Evolutionary conservation across 2,797 vertebrate genomes (phyloP), one percentile per base, ranked within the genome.

Genomic region (Pseudochaenichthys georgianus): DNA sequence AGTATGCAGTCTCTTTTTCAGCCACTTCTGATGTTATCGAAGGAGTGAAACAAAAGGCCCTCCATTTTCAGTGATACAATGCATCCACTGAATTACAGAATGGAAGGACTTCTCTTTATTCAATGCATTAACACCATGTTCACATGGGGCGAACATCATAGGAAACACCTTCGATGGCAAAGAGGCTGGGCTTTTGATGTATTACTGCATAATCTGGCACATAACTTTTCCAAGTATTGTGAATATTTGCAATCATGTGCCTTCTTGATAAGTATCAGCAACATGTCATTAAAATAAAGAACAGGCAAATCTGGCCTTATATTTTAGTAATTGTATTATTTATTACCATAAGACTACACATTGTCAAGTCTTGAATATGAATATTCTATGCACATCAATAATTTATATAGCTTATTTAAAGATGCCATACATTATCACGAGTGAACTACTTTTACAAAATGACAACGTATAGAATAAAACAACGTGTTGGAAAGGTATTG

Each of bases 31-130:
- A 78, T 65, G 62, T 75, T 54, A 47, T 61, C 52, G 78, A 43
- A 72, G 73, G 47, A 80, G 70, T 81, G 74, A 78, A 82, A 90
- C 85, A 88, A 52, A 9, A 81, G 77, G 81, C 53, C 87, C 65
- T 84, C 83, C 77, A 84, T 90, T 88, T 90, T 70, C 70, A 77
- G 69, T 65, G 64, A 47, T 50, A 63, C 70, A 63, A 64, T 77
- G 63, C 52, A 77, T 73, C 45, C 63, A 68, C 47, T 83, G 84
- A 87, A 77, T 87, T 83, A 82, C 31, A 42, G 69, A 17, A 47
- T 60, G 63, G 46, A 79, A 12, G 73, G 60, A 55, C 55, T 38
- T 38, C 19, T 34, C 42, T 63, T 55, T 8, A 78, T 75, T 85
- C 66, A 69, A 23, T 34, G 42, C 17, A 43, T 70, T 78, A 78